Base-by-base conservation (phyloP, 2,113 vertebrate species). In the human (Homo sapiens) region DNA sequence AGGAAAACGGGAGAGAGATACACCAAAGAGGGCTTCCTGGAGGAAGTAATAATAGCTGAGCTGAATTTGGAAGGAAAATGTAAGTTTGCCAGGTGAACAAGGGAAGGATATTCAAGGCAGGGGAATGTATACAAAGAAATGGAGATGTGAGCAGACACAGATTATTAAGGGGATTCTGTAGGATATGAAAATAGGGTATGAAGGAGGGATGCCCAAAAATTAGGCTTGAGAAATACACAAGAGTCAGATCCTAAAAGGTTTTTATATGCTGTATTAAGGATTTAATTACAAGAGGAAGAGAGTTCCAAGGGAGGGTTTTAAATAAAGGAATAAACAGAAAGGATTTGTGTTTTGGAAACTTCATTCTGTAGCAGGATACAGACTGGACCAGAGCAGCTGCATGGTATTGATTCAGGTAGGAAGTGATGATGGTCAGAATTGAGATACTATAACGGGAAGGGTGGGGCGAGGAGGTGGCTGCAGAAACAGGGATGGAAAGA, bases 11-110 rank as follows among this genome's bases (percentile, higher is more conserved):
- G 20, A 87, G 30, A 93, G 57, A 11, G 40, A 35, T 68, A 82
- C 86, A 23, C 55, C 45, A 95, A 52, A n/a, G 43, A 90, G 57
- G 32, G 17, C 57, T 73, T 80, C 66, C 40, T 43, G 50, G 55
- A 61, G 50, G 10, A 70, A 82, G 23, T 3, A 70, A 14, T 14
- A 64, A 55, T 9, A 87, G 45, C 2, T 55, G 38, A 55, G 68
- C 22, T 95, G 11, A 72, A 92, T 86, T 95, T 91, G n/a, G 76
- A 76, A 64, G 32, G 61, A 48, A 96, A 90, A 61, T 40, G 8
- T 64, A 35, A 92, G 30, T 82, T 72, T 89, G 22, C 7, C 25
- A 83, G 45, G n/a, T 38, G 70, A 68, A 85, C 61, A 64, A 64
- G 61, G 61, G 20, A 59, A 90, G 40, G 38, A 72, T 55, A 38